Conservation (phyloP, 2,797 vertebrate species). For the Cuculus canorus region DNA sequence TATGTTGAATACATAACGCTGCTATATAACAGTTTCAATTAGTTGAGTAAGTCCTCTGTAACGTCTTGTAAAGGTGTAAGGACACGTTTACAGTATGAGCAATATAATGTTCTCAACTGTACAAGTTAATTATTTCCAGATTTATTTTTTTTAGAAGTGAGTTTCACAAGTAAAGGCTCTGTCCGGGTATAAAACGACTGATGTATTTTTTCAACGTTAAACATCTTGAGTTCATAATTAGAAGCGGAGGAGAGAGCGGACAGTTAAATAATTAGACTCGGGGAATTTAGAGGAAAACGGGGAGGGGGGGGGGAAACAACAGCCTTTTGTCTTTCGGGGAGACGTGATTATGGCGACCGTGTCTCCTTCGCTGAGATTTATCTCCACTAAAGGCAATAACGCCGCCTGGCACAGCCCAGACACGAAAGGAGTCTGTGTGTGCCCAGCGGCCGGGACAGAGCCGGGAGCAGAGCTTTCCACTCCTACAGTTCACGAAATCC, state of each 20-base stretch:
- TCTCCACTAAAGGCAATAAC: neutral
- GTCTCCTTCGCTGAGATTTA: neutral
- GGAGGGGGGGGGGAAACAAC: neutral
- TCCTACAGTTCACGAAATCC: neutral
- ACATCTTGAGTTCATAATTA: conserved; percentile 71
- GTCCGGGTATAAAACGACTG: conserved; percentile 56
- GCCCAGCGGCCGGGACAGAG: neutral
- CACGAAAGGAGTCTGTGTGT: neutral
- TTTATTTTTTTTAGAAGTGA: conserved; percentile 44
- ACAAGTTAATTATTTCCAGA: conserved; percentile 80
- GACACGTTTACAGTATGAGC: conserved; percentile 74
- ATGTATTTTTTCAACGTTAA: conserved; percentile 62
- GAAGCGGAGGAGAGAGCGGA: conserved; percentile 54
- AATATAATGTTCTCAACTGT: conserved; percentile 75
- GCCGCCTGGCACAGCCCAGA: neutral
- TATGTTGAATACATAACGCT: conserved; percentile 60
- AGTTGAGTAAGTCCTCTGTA: conserved; percentile 60
- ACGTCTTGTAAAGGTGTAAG: conserved; percentile 74
- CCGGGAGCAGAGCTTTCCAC: neutral
- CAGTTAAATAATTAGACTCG: conserved; percentile 54
- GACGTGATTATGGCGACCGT: neutral
- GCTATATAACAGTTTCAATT: conserved; percentile 61
- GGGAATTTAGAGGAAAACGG: neutral
- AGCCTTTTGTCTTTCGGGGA: conserved; percentile 5
- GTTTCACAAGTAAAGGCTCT: conserved; percentile 68